Conservation (phyloP, 2,888 invertebrate species). For the Brassicogethes aeneus region DNA sequence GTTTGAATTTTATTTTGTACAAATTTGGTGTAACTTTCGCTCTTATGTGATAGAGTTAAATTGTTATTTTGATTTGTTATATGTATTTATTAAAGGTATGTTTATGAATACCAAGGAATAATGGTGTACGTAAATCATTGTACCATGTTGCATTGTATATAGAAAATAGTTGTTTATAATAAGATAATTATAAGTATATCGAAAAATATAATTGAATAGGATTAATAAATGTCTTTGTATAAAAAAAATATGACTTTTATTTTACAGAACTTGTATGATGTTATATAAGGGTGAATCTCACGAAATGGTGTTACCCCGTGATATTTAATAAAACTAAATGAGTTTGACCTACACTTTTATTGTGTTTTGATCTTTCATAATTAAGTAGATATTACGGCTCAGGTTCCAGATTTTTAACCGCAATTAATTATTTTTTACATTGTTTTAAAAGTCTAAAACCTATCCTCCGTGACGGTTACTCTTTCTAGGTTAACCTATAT, state of each 20-base stretch:
- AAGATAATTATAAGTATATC: conserved; percentile 41
- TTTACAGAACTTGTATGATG: too few species aligned
- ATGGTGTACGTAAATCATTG: conserved; percentile 36
- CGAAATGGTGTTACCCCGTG: too few species aligned
- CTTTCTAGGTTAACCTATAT: too few species aligned
- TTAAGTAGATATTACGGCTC: too few species aligned
- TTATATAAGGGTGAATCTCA: too few species aligned
- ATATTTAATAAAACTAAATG: too few species aligned
- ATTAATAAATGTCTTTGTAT: conserved; percentile 44
- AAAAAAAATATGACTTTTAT: conserved; percentile 17
- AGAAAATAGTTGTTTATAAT: conserved; percentile 43
- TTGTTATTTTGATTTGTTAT: conserved; percentile 31
- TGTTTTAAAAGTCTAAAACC: too few species aligned
- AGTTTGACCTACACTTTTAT: too few species aligned
- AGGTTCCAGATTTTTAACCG: too few species aligned
- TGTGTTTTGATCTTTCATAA: too few species aligned
- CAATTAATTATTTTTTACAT: too few species aligned
- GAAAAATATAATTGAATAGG: conserved; percentile 40
- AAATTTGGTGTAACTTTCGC: conserved; percentile 21
- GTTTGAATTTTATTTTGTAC: conserved; percentile 11
- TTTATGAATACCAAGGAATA: conserved; percentile 28
- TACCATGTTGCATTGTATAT: conserved; percentile 42
- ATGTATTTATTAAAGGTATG: conserved; percentile 25
- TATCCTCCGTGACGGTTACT: too few species aligned
- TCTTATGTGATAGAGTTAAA: conserved; percentile 33